These are phyloP conservation scores for Agrochola lychnidis DNA, from an alignment of 2,888 invertebrate species.

Conservation along the genomic window DNA sequence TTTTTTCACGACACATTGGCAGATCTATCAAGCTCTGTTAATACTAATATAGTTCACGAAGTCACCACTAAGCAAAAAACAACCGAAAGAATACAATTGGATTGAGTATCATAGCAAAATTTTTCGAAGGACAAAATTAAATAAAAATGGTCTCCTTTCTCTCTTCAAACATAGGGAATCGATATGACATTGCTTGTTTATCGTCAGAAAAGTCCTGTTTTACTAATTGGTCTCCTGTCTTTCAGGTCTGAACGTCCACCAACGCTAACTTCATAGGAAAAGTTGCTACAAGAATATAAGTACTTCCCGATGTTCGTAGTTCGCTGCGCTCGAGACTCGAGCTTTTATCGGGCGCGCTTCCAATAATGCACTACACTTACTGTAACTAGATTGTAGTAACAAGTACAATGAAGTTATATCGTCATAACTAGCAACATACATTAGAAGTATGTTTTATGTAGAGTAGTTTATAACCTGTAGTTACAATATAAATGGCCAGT, in stretches of 20 bases:
- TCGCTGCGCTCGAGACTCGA: conserved; percentile 4
- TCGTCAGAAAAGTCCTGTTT: background rate
- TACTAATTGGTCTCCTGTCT: background rate
- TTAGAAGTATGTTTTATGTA: too few relatives aligned
- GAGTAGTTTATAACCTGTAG: too few relatives aligned
- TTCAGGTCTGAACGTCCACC: background rate
- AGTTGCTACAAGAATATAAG: conserved; percentile 3
- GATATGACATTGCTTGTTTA: background rate
- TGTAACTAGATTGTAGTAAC: conserved; percentile 27
- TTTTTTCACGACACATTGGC: background rate
- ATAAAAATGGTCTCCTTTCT: background rate
- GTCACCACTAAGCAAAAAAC: background rate
- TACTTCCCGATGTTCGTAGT: background rate
- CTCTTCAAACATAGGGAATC: background rate
- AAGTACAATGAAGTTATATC: conserved; percentile 9
- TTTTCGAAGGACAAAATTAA: background rate
- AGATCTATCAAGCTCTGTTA: too few relatives aligned
- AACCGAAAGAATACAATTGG: background rate
- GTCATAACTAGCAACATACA: too few relatives aligned
- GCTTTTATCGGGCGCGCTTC: conserved; percentile 12
- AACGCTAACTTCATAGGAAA: background rate
- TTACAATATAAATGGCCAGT: too few relatives aligned
- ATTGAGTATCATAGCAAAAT: background rate
- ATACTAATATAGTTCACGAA: background rate
- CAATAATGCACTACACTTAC: conserved; percentile 30